phyloP scores from a whole-genome alignment of 2,888 invertebrate genomes.

The Trachelus tabidus region DNA sequence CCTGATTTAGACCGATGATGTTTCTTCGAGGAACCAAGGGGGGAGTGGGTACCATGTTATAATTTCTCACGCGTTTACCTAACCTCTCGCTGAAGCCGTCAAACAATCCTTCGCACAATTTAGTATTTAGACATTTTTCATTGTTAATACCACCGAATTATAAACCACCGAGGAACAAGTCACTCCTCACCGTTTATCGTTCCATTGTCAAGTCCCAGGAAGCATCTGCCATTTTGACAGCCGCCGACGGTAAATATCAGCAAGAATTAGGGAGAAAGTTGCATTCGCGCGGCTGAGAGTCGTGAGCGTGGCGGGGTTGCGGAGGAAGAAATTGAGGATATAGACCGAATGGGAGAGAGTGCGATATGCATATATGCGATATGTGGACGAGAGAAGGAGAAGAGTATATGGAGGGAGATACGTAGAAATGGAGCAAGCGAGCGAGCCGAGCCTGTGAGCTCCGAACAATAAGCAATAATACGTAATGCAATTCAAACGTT shows the following conservation, averaged over 20 bases:
- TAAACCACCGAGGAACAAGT: slow-evolving; percentile 11
- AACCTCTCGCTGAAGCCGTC: neutral
- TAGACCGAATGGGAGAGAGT: slow-evolving; percentile 15
- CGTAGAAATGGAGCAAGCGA: slow-evolving; percentile 11
- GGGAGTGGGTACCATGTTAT: neutral
- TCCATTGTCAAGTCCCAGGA: neutral
- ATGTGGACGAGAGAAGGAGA: slow-evolving; percentile 18
- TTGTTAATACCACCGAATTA: neutral
- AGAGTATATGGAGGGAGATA: slow-evolving; percentile 27
- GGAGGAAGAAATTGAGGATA: neutral
- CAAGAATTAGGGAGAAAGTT: slow-evolving; percentile 37
- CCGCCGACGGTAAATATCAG: slow-evolving; percentile 35
- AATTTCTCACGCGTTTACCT: neutral
- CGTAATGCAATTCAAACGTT: slow-evolving; percentile 63
- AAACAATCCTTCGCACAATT: neutral
- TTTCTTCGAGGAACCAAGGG: neutral
- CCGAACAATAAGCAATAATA: slow-evolving; percentile 63
- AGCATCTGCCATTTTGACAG: slow-evolving; percentile 20
- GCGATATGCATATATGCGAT: slow-evolving; percentile 18
- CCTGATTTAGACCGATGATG: slow-evolving; percentile 41
- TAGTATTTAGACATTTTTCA: neutral
- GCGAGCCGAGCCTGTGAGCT: slow-evolving; percentile 41
- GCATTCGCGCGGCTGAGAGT: slow-evolving; percentile 26
- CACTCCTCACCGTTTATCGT: neutral
- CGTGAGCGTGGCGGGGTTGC: slow-evolving; percentile 2